Evolutionary conservation across 2,797 vertebrate species (phyloP).

Genomic region (Channa striata): DNA sequence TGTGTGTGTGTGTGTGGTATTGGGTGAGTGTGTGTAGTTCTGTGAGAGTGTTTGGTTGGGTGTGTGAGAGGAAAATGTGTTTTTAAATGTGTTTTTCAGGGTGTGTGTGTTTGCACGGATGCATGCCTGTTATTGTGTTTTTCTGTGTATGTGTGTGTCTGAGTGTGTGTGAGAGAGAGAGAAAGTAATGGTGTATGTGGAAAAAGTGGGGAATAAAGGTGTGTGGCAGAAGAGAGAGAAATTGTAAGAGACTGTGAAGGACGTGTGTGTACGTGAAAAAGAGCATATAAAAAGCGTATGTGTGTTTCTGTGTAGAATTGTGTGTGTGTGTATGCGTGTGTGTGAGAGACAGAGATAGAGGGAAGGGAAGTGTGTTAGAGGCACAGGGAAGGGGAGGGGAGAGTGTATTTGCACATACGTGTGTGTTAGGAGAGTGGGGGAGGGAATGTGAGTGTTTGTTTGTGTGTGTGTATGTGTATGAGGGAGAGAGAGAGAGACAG

Average conservation of each 20-base stretch:
- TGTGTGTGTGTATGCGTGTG: constrained; percentile 6
- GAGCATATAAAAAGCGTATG: constrained; percentile 66
- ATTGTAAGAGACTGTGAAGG: constrained; percentile 69
- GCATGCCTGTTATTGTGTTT: constrained; percentile 33
- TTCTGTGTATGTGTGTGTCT: constrained; percentile 1
- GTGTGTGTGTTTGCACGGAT: constrained; percentile 35
- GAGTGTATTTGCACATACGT: constrained; percentile 75
- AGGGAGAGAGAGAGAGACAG: constrained; percentile 29
- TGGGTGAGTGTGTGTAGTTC: constrained; percentile 39
- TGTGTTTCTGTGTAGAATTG: constrained; percentile 14
- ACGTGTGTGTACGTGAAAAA: constrained; percentile 64
- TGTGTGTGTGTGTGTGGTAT: constrained; percentile 55
- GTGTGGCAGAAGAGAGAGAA: constrained; percentile 54
- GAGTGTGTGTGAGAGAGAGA: constrained; percentile 12
- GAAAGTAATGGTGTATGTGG: constrained; percentile 55
- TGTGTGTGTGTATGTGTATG: constrained; percentile 54
- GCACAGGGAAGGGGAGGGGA: constrained; percentile 79
- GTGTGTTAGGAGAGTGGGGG: constrained; percentile 77
- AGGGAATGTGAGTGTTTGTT: constrained; percentile 70
- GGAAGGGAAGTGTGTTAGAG: constrained; percentile 83
- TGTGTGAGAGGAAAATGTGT: constrained; percentile 65
- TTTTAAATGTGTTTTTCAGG: constrained; percentile 53
- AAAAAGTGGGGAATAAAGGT: constrained; percentile 63
- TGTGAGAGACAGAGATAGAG: constrained; percentile 71
- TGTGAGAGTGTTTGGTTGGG: constrained; percentile 36